Percentiles rank a stretch among this genome's conserved stretches.
These are phyloP conservation scores for Aphrophora alni DNA, from an alignment of 2,888 invertebrate species.

Conservation along the genomic window DNA sequence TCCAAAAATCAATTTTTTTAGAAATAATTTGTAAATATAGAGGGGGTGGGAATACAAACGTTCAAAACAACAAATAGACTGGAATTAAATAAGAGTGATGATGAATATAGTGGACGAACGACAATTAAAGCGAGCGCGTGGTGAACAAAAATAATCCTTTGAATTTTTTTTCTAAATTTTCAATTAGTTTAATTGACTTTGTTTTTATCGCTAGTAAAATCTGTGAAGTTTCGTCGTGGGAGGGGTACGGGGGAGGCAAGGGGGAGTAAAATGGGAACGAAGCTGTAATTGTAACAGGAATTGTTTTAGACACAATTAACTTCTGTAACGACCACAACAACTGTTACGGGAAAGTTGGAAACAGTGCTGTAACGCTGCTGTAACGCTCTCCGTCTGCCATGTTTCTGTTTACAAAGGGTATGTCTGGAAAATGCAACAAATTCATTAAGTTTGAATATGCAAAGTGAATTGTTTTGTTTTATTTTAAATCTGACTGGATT, in stretches of 20 bases:
- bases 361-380: background rate
- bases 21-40: too few species aligned
- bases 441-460: background rate
- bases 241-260: background rate
- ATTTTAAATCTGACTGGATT: too few species aligned
- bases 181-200: background rate
- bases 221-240: background rate
- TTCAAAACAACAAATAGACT: too few species aligned
- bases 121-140: too few species aligned
- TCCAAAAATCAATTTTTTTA: too few species aligned
- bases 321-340: background rate
- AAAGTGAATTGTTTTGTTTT: too few species aligned
- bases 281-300: conserved; percentile 6
- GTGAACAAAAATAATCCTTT: too few species aligned
- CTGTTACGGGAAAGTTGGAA: background rate
- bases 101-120: background rate
- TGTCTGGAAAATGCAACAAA: background rate
- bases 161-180: background rate
- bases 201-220: background rate
- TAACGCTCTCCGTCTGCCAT: background rate
- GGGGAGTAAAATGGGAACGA: background rate
- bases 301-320: conserved; percentile 2
- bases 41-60: too few species aligned
- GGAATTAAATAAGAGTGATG: background rate
- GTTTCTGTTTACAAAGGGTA: background rate